Conservation (phyloP, 2,888 invertebrate genomes). For the Nebria brevicollis region DNA sequence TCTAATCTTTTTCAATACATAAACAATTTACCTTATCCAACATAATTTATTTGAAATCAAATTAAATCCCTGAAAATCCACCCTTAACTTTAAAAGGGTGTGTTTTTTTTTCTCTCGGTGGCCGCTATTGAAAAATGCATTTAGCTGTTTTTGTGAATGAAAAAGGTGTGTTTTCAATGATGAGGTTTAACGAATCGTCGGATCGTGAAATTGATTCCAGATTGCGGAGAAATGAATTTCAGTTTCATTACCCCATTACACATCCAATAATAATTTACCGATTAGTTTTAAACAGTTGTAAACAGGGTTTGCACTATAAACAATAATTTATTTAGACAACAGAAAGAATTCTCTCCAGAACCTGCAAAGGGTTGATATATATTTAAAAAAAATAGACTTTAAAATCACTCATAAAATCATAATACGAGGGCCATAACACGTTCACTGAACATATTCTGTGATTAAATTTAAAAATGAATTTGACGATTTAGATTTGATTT, state of each 20-base stretch:
- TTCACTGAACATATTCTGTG: neutral
- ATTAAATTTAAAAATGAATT: too few relatives aligned
- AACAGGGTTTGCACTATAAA: conserved; percentile 17
- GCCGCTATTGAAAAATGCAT: too few relatives aligned
- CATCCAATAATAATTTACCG: too few relatives aligned
- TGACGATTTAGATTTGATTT: too few relatives aligned
- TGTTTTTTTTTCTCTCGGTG: too few relatives aligned
- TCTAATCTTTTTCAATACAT: neutral
- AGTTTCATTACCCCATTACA: too few relatives aligned
- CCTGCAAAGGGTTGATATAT: neutral
- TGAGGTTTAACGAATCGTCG: conserved; percentile 45
- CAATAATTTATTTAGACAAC: neutral
- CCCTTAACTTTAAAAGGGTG: too few relatives aligned
- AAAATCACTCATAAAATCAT: neutral
- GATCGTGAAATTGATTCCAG: conserved; percentile 49
- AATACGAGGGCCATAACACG: neutral
- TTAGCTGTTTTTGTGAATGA: neutral
- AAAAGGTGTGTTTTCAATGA: conserved; percentile 44
- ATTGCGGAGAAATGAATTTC: neutral
- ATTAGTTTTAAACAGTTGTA: neutral
- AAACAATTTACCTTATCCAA: neutral
- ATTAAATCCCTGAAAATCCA: neutral
- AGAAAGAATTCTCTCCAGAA: conserved; percentile 27
- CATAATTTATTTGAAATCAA: neutral
- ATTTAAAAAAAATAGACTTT: too few relatives aligned